phyloP scores from a whole-genome alignment of 2,113 vertebrate genomes.

The Sceloporus tristichus region DNA sequence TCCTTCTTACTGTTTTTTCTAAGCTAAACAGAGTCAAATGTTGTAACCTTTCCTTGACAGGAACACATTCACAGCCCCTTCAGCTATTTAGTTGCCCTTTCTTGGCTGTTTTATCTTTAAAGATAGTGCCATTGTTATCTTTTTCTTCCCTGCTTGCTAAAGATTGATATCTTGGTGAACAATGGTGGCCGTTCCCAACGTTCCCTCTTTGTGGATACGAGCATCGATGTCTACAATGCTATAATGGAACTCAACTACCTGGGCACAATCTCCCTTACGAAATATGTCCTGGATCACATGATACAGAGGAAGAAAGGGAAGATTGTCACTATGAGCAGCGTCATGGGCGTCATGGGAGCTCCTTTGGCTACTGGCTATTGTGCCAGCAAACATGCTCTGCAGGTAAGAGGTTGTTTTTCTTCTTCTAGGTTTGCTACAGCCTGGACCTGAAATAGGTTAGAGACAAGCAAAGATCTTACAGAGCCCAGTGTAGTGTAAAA shows the following conservation, averaged over 20 bases:
- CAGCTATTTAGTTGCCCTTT: not conserved
- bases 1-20: too few relatives aligned
- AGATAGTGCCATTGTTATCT: not conserved
- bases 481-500: not conserved
- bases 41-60: not conserved
- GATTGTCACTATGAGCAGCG: constrained; percentile 90
- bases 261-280: constrained; percentile 92
- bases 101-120: not conserved
- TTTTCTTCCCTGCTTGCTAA: constrained; percentile 15
- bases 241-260: constrained; percentile 93
- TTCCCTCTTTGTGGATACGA: constrained; percentile 87
- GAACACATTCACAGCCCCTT: not conserved
- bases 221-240: constrained; percentile 84
- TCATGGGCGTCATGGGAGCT: constrained; percentile 82
- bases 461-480: not conserved
- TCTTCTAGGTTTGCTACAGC: not conserved
- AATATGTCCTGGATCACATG: constrained; percentile 92
- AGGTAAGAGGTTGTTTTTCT: constrained; percentile 72
- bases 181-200: constrained; percentile 91
- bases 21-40: too few relatives aligned
- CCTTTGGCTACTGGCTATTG: constrained; percentile 89
- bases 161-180: constrained; percentile 94
- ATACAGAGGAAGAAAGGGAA: constrained; percentile 82
- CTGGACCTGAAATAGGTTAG: too few relatives aligned
- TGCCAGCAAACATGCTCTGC: constrained; percentile 94